Conservation (phyloP, 2,888 invertebrate genomes). For the Melanophora roralis region DNA sequence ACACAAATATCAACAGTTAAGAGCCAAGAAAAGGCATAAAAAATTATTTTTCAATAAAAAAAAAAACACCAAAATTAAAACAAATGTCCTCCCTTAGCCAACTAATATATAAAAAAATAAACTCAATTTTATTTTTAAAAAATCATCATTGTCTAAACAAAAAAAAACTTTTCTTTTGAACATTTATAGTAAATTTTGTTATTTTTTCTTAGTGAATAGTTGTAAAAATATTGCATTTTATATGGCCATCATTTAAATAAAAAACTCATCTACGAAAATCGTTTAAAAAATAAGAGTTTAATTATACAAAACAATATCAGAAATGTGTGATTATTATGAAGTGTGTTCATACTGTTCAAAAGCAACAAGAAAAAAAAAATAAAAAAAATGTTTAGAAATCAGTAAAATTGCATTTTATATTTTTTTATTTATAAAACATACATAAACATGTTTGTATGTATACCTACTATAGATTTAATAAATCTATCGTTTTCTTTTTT, state of each 20-base stretch:
- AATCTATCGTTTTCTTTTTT: not conserved
- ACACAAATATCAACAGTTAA: conserved; percentile 41
- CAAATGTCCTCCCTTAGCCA: not conserved
- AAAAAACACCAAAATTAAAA: conserved; percentile 31
- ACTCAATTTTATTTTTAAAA: not conserved
- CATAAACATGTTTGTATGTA: no score
- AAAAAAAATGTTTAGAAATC: conserved; percentile 50
- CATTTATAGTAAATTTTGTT: not conserved
- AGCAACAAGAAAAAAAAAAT: conserved; percentile 26
- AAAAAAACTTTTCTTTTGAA: conserved; percentile 1
- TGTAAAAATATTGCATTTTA: conserved; percentile 6
- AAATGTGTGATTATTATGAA: conserved; percentile 28
- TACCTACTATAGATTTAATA: no score
- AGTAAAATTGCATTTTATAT: conserved; percentile 2
- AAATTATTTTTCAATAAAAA: conserved; percentile 29
- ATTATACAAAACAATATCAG: conserved; percentile 24
- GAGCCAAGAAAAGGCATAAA: conserved; percentile 35
- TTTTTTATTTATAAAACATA: not conserved
- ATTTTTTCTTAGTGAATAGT: conserved; percentile 10
- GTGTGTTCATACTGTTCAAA: conserved; percentile 54
- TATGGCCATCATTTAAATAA: conserved; percentile 6
- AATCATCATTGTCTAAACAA: not conserved
- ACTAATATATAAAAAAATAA: conserved; percentile 4
- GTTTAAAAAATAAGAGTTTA: not conserved
- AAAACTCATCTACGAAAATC: no score